A percentile compares a stretch with the other conserved stretches of the same genome.
Conservation (phyloP, 2,113 vertebrate species). For the Galbula dea region DNA sequence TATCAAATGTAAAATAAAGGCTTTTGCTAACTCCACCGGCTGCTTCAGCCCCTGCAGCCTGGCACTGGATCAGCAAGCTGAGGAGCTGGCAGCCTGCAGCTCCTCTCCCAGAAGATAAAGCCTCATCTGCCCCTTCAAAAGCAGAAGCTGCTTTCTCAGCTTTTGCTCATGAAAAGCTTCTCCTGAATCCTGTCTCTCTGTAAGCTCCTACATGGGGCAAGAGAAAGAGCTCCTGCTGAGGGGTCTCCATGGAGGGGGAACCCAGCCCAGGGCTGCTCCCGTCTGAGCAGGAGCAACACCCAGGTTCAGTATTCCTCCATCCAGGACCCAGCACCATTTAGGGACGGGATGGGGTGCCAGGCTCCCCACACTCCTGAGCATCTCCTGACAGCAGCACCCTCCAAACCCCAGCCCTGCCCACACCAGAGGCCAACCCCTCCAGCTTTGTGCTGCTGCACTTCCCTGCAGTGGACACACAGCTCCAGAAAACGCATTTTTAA, state of each 20-base stretch:
- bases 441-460: accelerated
- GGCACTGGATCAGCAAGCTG: background rate
- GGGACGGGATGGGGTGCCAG: background rate
- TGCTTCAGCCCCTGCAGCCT: constrained; percentile 26
- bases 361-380: accelerated
- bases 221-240: background rate
- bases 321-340: background rate
- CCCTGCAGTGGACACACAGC: background rate
- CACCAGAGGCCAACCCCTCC: background rate
- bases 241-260: accelerated
- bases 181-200: background rate
- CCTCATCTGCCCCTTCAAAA: background rate
- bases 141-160: background rate
- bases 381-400: background rate
- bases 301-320: accelerated
- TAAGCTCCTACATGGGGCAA: background rate
- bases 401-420: accelerated
- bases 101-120: background rate
- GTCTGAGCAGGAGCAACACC: background rate
- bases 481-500: accelerated
- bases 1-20: constrained; percentile 42
- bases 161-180: background rate
- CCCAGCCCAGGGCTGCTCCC: background rate
- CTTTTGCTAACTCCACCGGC: constrained; percentile 10
- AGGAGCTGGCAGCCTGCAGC: background rate